phyloP scores from a whole-genome alignment of 2,113 vertebrate species.

The Panthera leo region DNA sequence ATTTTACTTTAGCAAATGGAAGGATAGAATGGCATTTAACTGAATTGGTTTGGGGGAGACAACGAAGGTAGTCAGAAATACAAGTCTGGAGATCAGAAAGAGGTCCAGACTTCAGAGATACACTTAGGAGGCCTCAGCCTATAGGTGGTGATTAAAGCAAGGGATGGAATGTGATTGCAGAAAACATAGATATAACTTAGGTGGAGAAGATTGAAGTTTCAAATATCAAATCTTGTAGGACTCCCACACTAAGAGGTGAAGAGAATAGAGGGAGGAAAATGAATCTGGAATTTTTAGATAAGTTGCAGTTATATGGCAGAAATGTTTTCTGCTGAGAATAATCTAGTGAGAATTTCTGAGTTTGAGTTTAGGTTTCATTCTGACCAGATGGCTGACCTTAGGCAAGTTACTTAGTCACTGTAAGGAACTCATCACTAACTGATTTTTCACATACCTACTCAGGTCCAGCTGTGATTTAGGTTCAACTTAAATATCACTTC shows the following conservation, averaged over 20 bases:
- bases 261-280: neutral
- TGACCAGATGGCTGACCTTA: neutral
- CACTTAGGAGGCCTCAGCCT: neutral
- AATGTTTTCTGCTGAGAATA: neutral
- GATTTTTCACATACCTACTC: neutral
- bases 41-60: neutral
- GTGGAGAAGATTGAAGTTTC: neutral
- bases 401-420: neutral
- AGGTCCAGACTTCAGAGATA: neutral
- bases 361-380: neutral
- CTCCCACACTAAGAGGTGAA: neutral
- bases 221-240: neutral
- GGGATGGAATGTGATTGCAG: neutral
- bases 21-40: neutral
- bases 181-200: neutral
- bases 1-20: neutral
- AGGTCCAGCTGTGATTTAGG: neutral
- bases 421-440: neutral
- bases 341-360: neutral
- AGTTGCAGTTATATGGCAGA: neutral
- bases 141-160: neutral
- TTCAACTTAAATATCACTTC: neutral
- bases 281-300: neutral
- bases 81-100: neutral
- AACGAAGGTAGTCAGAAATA: neutral